Evolutionary conservation across 2,888 invertebrate species (phyloP).

Genomic region (Drosophila atripex): DNA sequence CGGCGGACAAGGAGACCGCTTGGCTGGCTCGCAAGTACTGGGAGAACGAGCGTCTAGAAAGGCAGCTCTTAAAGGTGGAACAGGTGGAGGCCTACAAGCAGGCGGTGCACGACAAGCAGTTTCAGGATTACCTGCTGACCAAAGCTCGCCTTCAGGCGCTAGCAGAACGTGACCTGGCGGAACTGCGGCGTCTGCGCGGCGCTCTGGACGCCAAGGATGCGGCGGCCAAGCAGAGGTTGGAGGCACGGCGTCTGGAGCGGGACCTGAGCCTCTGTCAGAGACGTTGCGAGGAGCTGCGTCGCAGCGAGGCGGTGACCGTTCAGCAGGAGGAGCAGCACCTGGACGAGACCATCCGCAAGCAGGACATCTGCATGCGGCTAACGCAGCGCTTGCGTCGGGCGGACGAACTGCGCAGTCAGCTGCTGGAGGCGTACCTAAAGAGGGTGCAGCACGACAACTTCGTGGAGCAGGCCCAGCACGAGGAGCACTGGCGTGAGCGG

Average conservation of each 20-base stretch:
- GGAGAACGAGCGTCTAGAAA: slow-evolving; percentile 83
- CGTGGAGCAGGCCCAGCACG: slow-evolving; percentile 81
- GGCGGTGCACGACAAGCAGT: slow-evolving; percentile 81
- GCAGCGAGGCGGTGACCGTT: slow-evolving; percentile 78
- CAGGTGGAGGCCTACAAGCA: slow-evolving; percentile 82
- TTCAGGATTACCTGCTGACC: slow-evolving; percentile 81
- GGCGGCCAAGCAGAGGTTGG: slow-evolving; percentile 77
- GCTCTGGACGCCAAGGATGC: slow-evolving; percentile 80
- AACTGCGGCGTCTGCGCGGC: slow-evolving; percentile 76
- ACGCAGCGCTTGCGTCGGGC: slow-evolving; percentile 81
- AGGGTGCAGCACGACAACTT: slow-evolving; percentile 82
- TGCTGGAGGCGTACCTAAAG: slow-evolving; percentile 78
- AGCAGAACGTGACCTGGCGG: slow-evolving; percentile 79
- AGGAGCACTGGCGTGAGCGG: slow-evolving; percentile 82
- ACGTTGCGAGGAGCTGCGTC: slow-evolving; percentile 79
- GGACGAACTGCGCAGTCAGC: slow-evolving; percentile 76
- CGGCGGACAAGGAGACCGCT: slow-evolving; percentile 80
- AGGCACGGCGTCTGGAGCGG: slow-evolving; percentile 77
- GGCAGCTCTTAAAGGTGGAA: slow-evolving; percentile 81
- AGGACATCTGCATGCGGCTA: slow-evolving; percentile 79
- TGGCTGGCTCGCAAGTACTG: slow-evolving; percentile 83
- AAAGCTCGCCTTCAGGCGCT: slow-evolving; percentile 81
- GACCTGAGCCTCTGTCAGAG: slow-evolving; percentile 78
- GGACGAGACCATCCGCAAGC: slow-evolving; percentile 80
- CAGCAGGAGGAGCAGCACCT: slow-evolving; percentile 81